phyloP scores from a whole-genome alignment of 64 coral and sea anemone species.

The Stichodactyla mertensii region DNA sequence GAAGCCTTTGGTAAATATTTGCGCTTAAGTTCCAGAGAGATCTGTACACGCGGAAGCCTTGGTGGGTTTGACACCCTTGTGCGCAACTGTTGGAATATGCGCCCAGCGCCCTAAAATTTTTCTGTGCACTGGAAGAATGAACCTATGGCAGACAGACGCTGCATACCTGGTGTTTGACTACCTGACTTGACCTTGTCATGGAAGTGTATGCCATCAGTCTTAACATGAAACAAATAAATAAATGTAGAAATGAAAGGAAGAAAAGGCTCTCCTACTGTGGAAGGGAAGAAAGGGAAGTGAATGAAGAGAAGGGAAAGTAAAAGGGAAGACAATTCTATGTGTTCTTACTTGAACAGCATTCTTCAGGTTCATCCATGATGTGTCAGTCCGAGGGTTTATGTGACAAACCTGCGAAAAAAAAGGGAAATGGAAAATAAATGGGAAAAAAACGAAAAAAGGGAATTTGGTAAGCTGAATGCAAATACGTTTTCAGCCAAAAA shows the following conservation, averaged over 20 bases:
- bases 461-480: no score
- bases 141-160: no score
- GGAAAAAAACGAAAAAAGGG: no score
- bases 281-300: not conserved
- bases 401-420: conserved; percentile 58
- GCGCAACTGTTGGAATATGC: no score
- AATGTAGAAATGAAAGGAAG: not conserved
- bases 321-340: not conserved
- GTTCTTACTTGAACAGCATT: conserved; percentile 63
- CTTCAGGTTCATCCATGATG: conserved; percentile 69
- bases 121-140: no score
- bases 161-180: conserved; percentile 63
- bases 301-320: not conserved
- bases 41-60: no score
- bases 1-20: not conserved
- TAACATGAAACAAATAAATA: not conserved
- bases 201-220: conserved; percentile 91
- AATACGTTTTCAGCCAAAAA: no score
- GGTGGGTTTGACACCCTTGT: no score
- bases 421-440: not conserved
- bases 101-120: no score
- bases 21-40: no score
- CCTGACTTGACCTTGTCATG: conserved; percentile 73
- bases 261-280: no score
- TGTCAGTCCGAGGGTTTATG: conserved; percentile 74